These are phyloP conservation scores for Drosophila helvetica DNA, from an alignment of 2,888 invertebrate species.

Conservation along the genomic window DNA sequence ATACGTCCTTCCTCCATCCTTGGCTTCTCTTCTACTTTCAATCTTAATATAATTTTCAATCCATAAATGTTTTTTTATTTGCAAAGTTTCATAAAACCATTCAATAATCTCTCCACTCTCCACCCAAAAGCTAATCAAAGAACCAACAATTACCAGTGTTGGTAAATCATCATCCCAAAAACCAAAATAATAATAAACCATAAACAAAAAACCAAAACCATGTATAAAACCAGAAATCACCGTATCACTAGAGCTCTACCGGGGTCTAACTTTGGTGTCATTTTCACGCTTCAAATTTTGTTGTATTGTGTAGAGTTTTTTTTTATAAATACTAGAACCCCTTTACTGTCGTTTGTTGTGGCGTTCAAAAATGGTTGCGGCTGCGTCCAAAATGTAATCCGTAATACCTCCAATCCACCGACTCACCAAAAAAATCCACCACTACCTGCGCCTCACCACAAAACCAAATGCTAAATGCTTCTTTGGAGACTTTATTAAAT, in stretches of 20 bases:
- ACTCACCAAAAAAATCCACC: conserved; percentile 26
- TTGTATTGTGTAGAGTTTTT: conserved; percentile 44
- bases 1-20: neutral
- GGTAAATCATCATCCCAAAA: conserved; percentile 46
- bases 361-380: conserved; percentile 68
- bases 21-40: conserved; percentile 1
- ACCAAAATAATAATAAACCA: conserved; percentile 54
- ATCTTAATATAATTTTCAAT: conserved; percentile 22
- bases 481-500: conserved; percentile 33
- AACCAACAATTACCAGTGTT: conserved; percentile 59
- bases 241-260: conserved; percentile 78
- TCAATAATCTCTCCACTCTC: conserved; percentile 61
- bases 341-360: conserved; percentile 63
- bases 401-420: conserved; percentile 45
- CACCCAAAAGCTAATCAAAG: conserved; percentile 63
- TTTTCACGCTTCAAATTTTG: conserved; percentile 75
- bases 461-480: conserved; percentile 61
- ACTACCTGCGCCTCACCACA: conserved; percentile 44
- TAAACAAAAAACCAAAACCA: conserved; percentile 42
- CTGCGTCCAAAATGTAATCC: conserved; percentile 54
- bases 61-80: conserved; percentile 35
- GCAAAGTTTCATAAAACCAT: conserved; percentile 49
- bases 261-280: conserved; percentile 76
- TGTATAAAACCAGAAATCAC: conserved; percentile 62
- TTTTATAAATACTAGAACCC: conserved; percentile 19